A percentile compares a stretch with the other conserved stretches of the same genome.
Conservation (phyloP, 2,888 invertebrate genomes). For the Oasisia sp. region DNA sequence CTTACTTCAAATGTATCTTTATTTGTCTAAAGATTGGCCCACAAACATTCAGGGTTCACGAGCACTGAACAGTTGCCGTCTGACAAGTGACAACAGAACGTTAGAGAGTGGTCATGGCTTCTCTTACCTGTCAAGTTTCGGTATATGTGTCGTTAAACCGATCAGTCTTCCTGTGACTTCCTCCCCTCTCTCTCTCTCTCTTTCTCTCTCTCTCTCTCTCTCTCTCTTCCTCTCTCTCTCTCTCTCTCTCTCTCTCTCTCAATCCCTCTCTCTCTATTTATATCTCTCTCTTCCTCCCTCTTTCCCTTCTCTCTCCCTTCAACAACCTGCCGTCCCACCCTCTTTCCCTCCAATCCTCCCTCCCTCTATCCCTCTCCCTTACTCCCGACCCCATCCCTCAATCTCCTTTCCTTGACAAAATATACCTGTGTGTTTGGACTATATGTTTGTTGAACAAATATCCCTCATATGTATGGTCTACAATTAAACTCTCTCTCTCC, state of each 20-base stretch:
- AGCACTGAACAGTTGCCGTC: not conserved
- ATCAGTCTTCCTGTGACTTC: not conserved
- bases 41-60: not conserved
- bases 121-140: not conserved
- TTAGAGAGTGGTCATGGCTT: not conserved
- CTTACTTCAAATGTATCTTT: not conserved
- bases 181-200: constrained; percentile 14
- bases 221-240: too few species aligned
- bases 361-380: too few species aligned
- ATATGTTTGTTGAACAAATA: too few species aligned
- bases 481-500: too few species aligned
- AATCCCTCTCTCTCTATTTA: constrained; percentile 26
- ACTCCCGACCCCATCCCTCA: too few species aligned
- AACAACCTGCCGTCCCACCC: too few species aligned
- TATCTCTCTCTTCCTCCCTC: constrained; percentile 27
- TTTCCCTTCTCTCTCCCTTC: too few species aligned
- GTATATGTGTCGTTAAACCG: not conserved
- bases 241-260: not conserved
- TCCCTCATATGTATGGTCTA: too few species aligned
- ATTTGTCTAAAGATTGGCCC: not conserved
- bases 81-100: not conserved
- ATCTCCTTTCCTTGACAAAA: too few species aligned
- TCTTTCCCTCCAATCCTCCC: too few species aligned
- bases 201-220: not conserved
- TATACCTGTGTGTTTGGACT: too few species aligned